Conservation (phyloP, 2,113 vertebrate genomes). For the Otus sunia region DNA sequence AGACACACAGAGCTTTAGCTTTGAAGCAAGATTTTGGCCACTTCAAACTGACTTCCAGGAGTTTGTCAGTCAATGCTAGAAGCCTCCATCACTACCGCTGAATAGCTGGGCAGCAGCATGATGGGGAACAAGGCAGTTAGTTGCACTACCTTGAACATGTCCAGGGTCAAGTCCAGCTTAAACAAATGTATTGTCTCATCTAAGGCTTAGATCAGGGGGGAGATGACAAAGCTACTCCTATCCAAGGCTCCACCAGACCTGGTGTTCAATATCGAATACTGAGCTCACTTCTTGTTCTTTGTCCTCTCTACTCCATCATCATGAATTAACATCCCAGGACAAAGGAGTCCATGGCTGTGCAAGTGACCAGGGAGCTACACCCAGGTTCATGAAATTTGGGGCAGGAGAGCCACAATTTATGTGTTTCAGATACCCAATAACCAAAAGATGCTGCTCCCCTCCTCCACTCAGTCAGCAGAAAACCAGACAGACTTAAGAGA, state of each 20-base stretch:
- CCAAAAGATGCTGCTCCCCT: not conserved
- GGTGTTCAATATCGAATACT: not conserved
- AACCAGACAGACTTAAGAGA: not conserved
- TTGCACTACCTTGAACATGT: not conserved
- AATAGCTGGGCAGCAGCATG: not conserved
- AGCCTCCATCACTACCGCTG: not conserved
- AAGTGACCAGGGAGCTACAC: not conserved
- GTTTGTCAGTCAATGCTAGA: not conserved
- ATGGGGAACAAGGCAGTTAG: accelerated
- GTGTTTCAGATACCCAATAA: not conserved
- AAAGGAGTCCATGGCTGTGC: not conserved
- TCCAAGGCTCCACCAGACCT: not conserved
- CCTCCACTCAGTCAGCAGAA: not conserved
- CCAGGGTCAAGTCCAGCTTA: not conserved
- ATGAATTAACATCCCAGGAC: not conserved
- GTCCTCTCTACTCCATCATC: not conserved
- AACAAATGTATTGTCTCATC: not conserved
- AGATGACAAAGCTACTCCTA: not conserved
- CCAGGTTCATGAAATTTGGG: not conserved
- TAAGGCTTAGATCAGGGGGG: not conserved
- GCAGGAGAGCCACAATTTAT: not conserved
- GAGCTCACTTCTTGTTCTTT: not conserved
- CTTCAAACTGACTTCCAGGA: not conserved
- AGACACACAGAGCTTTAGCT: accelerated
- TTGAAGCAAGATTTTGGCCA: not conserved